Evolutionary conservation across 2,113 vertebrate species (phyloP).

Genomic region (Vireo altiloquus): DNA sequence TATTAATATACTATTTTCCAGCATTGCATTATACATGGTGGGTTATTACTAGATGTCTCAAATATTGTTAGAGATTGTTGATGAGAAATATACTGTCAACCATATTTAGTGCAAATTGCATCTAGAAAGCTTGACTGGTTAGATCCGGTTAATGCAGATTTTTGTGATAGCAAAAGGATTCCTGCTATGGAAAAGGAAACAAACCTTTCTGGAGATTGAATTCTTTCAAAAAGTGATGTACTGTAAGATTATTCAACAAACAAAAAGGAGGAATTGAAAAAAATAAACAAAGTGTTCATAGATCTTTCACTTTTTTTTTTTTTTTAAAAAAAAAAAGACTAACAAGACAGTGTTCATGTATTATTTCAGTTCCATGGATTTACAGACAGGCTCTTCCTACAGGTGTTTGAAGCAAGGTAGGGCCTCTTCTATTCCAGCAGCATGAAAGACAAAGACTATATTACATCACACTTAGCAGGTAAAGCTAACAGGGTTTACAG

Average conservation of each 20-base stretch:
- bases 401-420: slow-evolving; percentile 68
- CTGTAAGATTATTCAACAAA: slow-evolving; percentile 68
- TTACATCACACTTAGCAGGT: slow-evolving; percentile 73
- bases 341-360: slow-evolving; percentile 65
- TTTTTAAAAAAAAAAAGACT: neutral
- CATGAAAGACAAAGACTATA: slow-evolving; percentile 80
- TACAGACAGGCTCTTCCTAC: slow-evolving; percentile 73
- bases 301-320: slow-evolving; percentile 46
- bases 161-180: slow-evolving; percentile 66
- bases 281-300: slow-evolving; percentile 59
- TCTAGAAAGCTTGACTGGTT: slow-evolving; percentile 71
- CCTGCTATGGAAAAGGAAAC: slow-evolving; percentile 62
- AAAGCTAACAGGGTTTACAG: slow-evolving; percentile 82
- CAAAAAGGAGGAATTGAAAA: slow-evolving; percentile 55
- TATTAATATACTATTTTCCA: slow-evolving; percentile 62
- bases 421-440: slow-evolving; percentile 78
- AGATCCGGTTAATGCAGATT: slow-evolving; percentile 59
- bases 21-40: slow-evolving; percentile 43
- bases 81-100: slow-evolving; percentile 65
- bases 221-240: slow-evolving; percentile 63
- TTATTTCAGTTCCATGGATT: slow-evolving; percentile 69
- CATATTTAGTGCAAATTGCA: slow-evolving; percentile 74
- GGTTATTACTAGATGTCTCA: slow-evolving; percentile 50
- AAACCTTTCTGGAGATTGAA: slow-evolving; percentile 56
- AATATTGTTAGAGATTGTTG: slow-evolving; percentile 53